phyloP scores from a whole-genome alignment of 2,797 vertebrate species.

The Austrolebias charrua region DNA sequence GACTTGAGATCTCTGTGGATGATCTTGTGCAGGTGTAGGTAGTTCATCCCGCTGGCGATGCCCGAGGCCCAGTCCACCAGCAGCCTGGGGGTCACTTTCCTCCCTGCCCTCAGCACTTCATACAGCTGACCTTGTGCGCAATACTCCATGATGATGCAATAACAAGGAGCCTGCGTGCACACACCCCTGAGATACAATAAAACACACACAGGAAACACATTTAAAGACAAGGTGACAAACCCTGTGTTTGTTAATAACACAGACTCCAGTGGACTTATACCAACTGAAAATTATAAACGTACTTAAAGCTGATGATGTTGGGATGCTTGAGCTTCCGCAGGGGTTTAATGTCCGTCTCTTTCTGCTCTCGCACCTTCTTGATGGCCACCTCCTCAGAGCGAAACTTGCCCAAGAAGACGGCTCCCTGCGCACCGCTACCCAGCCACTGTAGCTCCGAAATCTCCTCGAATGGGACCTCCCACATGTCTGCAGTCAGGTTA shows the following conservation, averaged over 20 bases:
- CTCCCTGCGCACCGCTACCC: conserved; percentile 96
- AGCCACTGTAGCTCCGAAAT: conserved; percentile 98
- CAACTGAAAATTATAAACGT: conserved; percentile 49
- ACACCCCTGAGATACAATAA: conserved; percentile 83
- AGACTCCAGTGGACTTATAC: no score
- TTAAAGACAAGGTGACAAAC: background rate
- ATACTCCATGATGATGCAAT: conserved; percentile 99
- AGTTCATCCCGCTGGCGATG: conserved; percentile 98
- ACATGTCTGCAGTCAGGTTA: conserved; percentile 84
- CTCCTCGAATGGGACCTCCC: conserved; percentile 99
- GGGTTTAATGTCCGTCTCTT: conserved; percentile 98
- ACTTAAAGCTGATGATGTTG: conserved; percentile 99
- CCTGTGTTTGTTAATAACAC: background rate
- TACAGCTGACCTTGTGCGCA: conserved; percentile 98
- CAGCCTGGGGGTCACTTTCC: conserved; percentile 90
- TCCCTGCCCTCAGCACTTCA: conserved; percentile 91
- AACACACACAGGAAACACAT: conserved; percentile 3
- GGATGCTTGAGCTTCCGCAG: conserved; percentile 96
- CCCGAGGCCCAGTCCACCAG: conserved; percentile 98
- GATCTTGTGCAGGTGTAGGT: conserved; percentile 98
- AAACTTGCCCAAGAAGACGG: conserved; percentile 96
- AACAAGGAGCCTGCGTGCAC: conserved; percentile 97
- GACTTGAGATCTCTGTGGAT: conserved; percentile 99
- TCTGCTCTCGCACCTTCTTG: conserved; percentile 98
- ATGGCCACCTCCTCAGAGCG: conserved; percentile 96